Evolutionary conservation across 2,113 vertebrate species (phyloP).

Genomic region (Thunnus thynnus): DNA sequence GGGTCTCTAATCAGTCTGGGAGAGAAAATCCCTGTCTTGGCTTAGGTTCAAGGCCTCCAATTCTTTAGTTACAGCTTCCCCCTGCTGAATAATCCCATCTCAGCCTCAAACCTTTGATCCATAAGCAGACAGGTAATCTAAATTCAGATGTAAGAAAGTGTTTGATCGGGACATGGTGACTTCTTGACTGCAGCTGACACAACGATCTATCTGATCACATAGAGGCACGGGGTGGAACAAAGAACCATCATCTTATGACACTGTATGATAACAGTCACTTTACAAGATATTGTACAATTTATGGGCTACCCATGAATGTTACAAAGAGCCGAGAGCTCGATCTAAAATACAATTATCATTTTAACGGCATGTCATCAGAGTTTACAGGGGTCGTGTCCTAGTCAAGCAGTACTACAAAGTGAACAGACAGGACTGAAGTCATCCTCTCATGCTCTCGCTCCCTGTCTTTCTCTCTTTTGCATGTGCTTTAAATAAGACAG

Average conservation of each 20-base stretch:
- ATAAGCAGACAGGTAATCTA: slow-evolving; percentile 51
- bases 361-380: slow-evolving; percentile 42
- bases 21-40: slow-evolving; percentile 48
- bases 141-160: slow-evolving; percentile 49
- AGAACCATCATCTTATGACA: slow-evolving; percentile 27
- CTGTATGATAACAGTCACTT: slow-evolving; percentile 27
- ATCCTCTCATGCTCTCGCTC: background rate
- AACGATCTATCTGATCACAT: slow-evolving; percentile 40
- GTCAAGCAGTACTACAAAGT: slow-evolving; percentile 35
- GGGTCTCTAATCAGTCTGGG: slow-evolving; percentile 44
- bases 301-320: slow-evolving; percentile 1
- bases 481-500: slow-evolving; percentile 12
- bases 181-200: slow-evolving; percentile 58
- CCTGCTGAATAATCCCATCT: slow-evolving; percentile 47
- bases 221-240: slow-evolving; percentile 36
- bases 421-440: slow-evolving; percentile 34
- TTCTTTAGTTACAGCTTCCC: slow-evolving; percentile 52
- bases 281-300: slow-evolving; percentile 15
- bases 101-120: slow-evolving; percentile 65
- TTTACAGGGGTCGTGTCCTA: slow-evolving; percentile 48
- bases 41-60: slow-evolving; percentile 38
- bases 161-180: slow-evolving; percentile 56
- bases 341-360: slow-evolving; percentile 44
- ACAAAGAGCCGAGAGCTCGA: background rate
- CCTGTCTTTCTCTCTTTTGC: background rate